Percentiles rank a stretch among this genome's conserved stretches.
Conservation (phyloP, 2,797 vertebrate species). For the Thripadectes ignobilis region DNA sequence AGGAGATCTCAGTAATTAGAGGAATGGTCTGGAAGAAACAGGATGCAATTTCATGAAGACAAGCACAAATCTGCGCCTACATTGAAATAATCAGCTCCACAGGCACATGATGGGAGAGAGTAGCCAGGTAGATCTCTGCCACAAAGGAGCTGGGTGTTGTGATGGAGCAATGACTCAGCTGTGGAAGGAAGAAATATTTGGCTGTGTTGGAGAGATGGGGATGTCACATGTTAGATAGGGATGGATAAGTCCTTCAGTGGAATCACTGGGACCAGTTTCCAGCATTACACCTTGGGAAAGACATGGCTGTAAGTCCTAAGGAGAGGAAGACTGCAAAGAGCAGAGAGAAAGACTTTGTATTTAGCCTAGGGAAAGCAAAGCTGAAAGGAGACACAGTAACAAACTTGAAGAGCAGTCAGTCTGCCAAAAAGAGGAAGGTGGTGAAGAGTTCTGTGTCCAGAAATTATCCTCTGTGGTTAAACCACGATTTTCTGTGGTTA, state of each 20-base stretch:
- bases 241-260: not conserved
- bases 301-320: accelerated
- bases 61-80: not conserved
- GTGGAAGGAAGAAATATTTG: not conserved
- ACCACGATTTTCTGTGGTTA: slow-evolving; percentile 48
- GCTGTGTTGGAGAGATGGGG: not conserved
- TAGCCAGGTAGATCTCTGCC: not conserved
- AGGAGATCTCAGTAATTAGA: slow-evolving; percentile 8
- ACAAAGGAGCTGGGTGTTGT: not conserved
- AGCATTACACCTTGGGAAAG: not conserved
- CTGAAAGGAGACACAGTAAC: not conserved
- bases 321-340: not conserved
- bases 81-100: not conserved
- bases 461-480: slow-evolving; percentile 60
- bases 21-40: not conserved
- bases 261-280: not conserved
- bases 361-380: not conserved
- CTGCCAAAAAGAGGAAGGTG: slow-evolving; percentile 57
- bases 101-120: not conserved
- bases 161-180: not conserved
- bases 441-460: slow-evolving; percentile 57
- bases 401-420: not conserved
- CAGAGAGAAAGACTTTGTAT: not conserved
- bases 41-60: not conserved
- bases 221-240: accelerated